Evolutionary conservation across 2,888 invertebrate species (phyloP).

Genomic region (Caenorhabditis sp.): DNA sequence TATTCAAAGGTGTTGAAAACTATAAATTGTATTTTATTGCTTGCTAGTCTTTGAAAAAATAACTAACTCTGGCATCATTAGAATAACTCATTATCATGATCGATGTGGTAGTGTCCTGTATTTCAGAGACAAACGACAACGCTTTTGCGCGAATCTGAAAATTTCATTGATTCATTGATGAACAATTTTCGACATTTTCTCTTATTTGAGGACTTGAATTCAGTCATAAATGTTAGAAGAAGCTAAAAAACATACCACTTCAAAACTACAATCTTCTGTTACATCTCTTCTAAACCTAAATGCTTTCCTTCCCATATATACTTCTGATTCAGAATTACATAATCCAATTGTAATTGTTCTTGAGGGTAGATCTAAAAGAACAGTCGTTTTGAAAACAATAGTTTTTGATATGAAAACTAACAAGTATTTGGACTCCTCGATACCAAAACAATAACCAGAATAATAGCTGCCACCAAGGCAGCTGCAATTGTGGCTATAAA

Average conservation of each 20-base stretch:
- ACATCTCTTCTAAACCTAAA: conserved; percentile 19
- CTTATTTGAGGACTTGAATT: no score
- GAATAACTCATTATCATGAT: conserved; percentile 18
- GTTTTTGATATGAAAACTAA: not conserved
- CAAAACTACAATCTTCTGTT: conserved; percentile 5
- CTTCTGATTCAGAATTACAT: conserved; percentile 12
- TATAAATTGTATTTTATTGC: not conserved
- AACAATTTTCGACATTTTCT: no score
- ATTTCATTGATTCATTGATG: no score
- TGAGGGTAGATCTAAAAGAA: not conserved
- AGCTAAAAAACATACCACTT: not conserved
- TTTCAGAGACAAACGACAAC: conserved; percentile 14
- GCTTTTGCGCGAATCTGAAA: not conserved
- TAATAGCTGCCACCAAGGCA: conserved; percentile 26
- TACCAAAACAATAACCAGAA: conserved; percentile 34
- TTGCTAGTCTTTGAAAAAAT: not conserved
- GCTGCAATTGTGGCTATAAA: conserved; percentile 26
- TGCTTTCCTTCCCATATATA: not conserved
- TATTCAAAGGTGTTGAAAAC: not conserved
- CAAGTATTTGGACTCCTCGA: not conserved
- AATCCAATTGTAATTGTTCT: conserved; percentile 27
- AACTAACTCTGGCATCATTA: conserved; percentile 2
- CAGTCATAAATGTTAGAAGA: no score
- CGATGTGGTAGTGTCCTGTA: not conserved
- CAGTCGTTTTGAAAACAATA: not conserved